Conservation (phyloP, 2,888 invertebrate genomes). For the Andricus quercusramuli region DNA sequence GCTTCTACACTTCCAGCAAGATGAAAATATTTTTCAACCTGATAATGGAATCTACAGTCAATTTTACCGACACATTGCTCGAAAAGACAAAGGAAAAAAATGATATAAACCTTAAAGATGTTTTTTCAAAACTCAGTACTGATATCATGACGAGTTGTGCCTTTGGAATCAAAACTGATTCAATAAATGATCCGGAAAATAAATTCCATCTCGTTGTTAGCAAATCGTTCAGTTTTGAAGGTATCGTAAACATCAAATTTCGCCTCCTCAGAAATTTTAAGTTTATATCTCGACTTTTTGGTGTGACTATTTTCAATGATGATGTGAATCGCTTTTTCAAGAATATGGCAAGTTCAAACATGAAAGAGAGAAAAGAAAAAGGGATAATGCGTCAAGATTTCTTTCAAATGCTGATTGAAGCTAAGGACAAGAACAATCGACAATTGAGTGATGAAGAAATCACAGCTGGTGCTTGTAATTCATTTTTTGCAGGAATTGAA, state of each 20-base stretch:
- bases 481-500: constrained; percentile 44
- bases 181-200: background rate
- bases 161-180: background rate
- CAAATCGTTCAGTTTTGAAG: background rate
- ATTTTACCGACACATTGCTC: too few relatives aligned
- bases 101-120: constrained; percentile 32
- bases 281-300: background rate
- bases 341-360: constrained; percentile 52
- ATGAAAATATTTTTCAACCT: constrained; percentile 80
- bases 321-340: constrained; percentile 54
- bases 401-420: background rate
- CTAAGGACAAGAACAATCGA: background rate
- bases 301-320: background rate
- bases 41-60: constrained; percentile 67
- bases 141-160: background rate
- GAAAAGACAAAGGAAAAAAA: background rate
- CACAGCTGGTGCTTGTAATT: constrained; percentile 59
- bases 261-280: background rate
- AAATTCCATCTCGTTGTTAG: background rate
- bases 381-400: constrained; percentile 39
- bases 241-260: background rate
- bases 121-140: background rate
- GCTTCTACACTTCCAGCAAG: constrained; percentile 81
- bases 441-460: background rate
- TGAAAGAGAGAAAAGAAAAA: constrained; percentile 57